Evolutionary conservation across 1,140 invertebrate genomes (phyloP).

Genomic region (Wiebesia pumilae): DNA sequence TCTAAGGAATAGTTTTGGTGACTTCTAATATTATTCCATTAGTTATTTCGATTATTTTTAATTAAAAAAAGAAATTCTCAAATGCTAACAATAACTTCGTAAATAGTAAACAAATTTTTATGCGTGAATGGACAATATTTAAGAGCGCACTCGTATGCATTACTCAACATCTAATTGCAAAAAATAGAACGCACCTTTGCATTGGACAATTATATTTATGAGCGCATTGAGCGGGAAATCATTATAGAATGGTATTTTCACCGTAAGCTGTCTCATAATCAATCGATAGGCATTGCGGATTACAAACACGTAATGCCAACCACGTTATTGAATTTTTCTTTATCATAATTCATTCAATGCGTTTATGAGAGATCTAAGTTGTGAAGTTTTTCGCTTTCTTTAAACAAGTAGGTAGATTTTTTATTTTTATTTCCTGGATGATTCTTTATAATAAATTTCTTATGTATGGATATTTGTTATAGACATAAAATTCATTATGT

Average conservation of each 20-base stretch:
- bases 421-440: neutral
- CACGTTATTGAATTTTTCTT: neutral
- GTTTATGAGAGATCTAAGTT: neutral
- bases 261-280: neutral
- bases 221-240: neutral
- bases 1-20: too few relatives aligned
- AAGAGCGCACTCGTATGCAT: neutral
- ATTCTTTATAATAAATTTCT: neutral
- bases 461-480: neutral
- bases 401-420: neutral
- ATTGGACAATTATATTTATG: conserved; percentile 18
- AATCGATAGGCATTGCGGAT: conserved; percentile 28
- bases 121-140: neutral
- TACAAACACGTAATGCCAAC: neutral
- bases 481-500: neutral
- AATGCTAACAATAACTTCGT: neutral
- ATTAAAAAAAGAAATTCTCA: neutral
- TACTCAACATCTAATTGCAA: neutral
- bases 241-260: neutral
- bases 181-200: conserved; percentile 14
- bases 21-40: neutral
- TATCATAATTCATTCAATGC: conserved; percentile 26
- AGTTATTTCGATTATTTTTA: neutral
- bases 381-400: neutral
- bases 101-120: neutral